Percentiles rank a stretch among this genome's conserved stretches.
Evolutionary conservation across 2,797 vertebrate genomes (phyloP).

Genomic region (Esox masquinongy): DNA sequence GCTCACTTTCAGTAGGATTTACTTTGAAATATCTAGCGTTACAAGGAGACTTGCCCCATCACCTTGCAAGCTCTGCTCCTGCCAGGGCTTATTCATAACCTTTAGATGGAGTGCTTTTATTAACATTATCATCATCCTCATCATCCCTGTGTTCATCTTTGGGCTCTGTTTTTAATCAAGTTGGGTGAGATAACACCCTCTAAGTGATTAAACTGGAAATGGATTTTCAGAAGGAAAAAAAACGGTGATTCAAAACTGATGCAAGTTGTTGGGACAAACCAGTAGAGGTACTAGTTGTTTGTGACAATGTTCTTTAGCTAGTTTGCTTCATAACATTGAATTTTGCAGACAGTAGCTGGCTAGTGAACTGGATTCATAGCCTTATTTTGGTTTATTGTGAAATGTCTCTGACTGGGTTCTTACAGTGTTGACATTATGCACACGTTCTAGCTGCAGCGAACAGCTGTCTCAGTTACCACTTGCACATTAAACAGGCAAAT

Average conservation of each 20-base stretch:
- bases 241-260: neutral
- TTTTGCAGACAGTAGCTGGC: neutral
- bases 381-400: neutral
- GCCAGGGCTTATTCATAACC: neutral
- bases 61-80: neutral
- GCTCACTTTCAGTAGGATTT: neutral
- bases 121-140: constrained; percentile 40
- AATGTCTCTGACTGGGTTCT: neutral
- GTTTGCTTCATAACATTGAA: neutral
- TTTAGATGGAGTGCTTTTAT: constrained; percentile 16
- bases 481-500: constrained; percentile 57
- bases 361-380: neutral
- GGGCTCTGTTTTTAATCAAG: neutral
- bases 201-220: neutral
- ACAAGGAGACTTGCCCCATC: neutral
- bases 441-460: neutral
- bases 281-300: neutral
- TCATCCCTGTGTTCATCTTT: constrained; percentile 16
- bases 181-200: neutral
- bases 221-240: neutral
- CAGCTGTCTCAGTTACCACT: constrained; percentile 37
- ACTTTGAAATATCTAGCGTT: neutral
- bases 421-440: neutral
- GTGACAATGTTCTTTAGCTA: neutral
- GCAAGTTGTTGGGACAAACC: neutral